A percentile compares a stretch with the other conserved stretches of the same genome.
These are phyloP conservation scores for Pao palembangensis DNA, from an alignment of 2,113 vertebrate genomes.

Conservation along the genomic window DNA sequence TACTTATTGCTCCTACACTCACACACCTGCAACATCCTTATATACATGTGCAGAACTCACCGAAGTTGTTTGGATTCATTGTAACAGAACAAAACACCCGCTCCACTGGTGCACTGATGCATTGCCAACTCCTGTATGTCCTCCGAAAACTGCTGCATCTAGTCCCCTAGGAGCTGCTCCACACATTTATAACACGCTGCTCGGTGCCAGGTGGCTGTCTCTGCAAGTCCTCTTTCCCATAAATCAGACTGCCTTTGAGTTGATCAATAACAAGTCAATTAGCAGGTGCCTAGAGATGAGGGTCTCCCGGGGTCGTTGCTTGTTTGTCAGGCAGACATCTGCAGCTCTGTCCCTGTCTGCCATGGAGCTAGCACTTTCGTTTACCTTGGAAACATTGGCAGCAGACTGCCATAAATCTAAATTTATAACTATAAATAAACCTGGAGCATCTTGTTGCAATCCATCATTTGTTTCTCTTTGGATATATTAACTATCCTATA, in stretches of 20 bases:
- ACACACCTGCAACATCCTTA: constrained; percentile 18
- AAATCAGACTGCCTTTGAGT: constrained; percentile 74
- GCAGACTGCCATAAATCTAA: constrained; percentile 62
- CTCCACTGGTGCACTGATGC: constrained; percentile 34
- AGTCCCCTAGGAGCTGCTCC: constrained; percentile 42
- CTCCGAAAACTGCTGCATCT: constrained; percentile 50
- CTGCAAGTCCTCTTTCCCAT: constrained; percentile 58
- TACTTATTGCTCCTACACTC: constrained; percentile 2
- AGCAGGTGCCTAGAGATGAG: constrained; percentile 60
- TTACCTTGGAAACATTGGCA: constrained; percentile 53
- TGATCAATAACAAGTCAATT: constrained; percentile 82
- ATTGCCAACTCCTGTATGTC: constrained; percentile 54
- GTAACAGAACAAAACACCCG: constrained; percentile 12
- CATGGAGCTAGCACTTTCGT: constrained; percentile 35
- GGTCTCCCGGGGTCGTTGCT: constrained; percentile 70
- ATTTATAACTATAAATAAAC: constrained; percentile 64
- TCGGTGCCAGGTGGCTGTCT: constrained; percentile 74
- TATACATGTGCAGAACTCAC: constrained; percentile 1
- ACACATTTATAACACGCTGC: constrained; percentile 65
- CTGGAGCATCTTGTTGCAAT: constrained; percentile 57
- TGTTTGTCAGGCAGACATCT: constrained; percentile 77
- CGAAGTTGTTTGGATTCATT: constrained; percentile 29
- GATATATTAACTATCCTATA: constrained; percentile 31
- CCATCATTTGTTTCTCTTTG: constrained; percentile 58
- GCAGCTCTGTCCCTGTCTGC: constrained; percentile 61